phyloP scores from a whole-genome alignment of 2,797 vertebrate species.

The Myripristis murdjan region DNA sequence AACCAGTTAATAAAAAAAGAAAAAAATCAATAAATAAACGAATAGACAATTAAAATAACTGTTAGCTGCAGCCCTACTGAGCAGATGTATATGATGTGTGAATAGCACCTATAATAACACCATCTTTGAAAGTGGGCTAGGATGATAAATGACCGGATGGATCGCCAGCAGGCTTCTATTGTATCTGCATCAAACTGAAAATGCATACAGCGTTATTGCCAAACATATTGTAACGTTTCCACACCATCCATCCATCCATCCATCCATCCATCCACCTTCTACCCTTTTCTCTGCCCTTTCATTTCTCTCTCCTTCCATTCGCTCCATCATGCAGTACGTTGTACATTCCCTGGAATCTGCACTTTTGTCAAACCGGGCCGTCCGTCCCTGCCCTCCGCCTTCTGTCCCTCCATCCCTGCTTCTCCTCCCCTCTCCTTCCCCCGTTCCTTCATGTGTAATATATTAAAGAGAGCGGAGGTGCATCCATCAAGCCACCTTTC shows the following conservation, averaged over 20 bases:
- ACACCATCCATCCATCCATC: too few relatives aligned
- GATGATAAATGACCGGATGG: not conserved
- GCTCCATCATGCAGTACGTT: not conserved
- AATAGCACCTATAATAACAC: constrained; percentile 8
- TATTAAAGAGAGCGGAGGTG: not conserved
- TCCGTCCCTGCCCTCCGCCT: not conserved
- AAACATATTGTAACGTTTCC: too few relatives aligned
- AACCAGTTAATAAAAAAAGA: too few relatives aligned
- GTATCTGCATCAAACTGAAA: not conserved
- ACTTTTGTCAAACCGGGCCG: not conserved
- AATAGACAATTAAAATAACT: too few relatives aligned
- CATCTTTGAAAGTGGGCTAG: not conserved
- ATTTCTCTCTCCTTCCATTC: not conserved
- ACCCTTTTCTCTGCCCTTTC: not conserved
- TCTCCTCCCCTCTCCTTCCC: not conserved
- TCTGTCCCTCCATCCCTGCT: not conserved
- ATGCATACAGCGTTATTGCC: not conserved
- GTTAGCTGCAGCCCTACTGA: not conserved
- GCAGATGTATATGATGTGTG: not conserved
- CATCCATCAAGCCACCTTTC: not conserved
- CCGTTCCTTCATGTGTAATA: not conserved
- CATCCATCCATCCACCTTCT: not conserved
- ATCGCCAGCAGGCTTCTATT: not conserved
- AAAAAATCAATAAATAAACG: too few relatives aligned
- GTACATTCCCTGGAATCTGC: not conserved